Evolutionary conservation across 2,113 vertebrate genomes (phyloP).

Genomic region (Tenrec ecaudatus): DNA sequence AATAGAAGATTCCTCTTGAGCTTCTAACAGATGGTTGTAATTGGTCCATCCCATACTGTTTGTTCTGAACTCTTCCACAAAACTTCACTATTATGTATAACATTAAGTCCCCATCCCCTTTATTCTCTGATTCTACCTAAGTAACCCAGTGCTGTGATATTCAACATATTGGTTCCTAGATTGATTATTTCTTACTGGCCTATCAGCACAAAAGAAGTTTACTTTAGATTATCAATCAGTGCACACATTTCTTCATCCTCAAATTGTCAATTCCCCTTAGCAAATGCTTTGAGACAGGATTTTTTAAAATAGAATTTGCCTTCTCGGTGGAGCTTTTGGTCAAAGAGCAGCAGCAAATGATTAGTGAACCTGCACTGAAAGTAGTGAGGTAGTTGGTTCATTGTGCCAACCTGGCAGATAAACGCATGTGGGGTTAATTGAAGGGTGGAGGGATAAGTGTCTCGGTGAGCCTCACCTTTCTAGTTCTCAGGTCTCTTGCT

Average conservation of each 20-base stretch:
- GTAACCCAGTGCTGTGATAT: not conserved
- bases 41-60: not conserved
- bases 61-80: not conserved
- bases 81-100: not conserved
- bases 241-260: not conserved
- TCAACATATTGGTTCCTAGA: not conserved
- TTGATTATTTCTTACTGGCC: not conserved
- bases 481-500: too few relatives aligned
- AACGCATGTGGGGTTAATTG: too few relatives aligned
- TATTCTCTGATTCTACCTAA: slow-evolving; percentile 16
- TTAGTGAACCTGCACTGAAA: not conserved
- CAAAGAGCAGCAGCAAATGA: not conserved
- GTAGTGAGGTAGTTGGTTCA: too few relatives aligned
- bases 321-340: not conserved
- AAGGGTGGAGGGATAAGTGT: too few relatives aligned
- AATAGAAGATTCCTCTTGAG: not conserved
- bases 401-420: too few relatives aligned
- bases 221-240: not conserved
- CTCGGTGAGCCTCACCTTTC: too few relatives aligned
- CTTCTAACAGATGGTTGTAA: not conserved
- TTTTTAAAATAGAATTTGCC: not conserved
- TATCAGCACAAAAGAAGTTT: not conserved
- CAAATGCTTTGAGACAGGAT: not conserved
- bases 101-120: not conserved
- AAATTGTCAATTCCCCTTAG: not conserved